Conservation (phyloP, 2,113 vertebrate genomes). For the Phyllostomus discolor region DNA sequence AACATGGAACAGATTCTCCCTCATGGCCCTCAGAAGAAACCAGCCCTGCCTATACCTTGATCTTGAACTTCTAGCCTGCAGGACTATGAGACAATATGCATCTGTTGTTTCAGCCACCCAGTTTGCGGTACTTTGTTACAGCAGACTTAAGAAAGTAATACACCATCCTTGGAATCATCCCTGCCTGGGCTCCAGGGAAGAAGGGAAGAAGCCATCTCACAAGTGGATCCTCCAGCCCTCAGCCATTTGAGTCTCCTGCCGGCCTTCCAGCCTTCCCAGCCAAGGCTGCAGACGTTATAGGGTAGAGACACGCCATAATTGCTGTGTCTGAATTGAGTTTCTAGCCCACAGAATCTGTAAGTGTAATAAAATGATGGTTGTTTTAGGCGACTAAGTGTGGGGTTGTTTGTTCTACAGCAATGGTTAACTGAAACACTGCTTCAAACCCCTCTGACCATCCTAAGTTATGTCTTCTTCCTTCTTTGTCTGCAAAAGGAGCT, state of each 20-base stretch:
- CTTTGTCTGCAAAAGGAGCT: background rate
- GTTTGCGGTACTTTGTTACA: background rate
- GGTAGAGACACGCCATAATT: fast-evolving
- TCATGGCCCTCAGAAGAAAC: background rate
- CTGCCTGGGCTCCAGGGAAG: background rate
- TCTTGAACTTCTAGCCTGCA: background rate
- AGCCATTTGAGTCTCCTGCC: background rate
- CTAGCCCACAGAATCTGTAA: background rate
- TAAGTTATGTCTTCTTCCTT: background rate
- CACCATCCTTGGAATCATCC: background rate
- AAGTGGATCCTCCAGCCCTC: background rate
- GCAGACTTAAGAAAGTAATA: background rate
- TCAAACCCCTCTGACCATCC: background rate
- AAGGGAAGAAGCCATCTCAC: background rate
- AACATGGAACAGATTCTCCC: background rate
- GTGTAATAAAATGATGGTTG: background rate
- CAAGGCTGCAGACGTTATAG: background rate
- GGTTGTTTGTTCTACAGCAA: background rate
- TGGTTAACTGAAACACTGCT: background rate
- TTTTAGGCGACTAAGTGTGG: background rate
- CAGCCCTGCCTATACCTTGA: background rate
- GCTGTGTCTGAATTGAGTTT: background rate
- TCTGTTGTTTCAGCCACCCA: background rate
- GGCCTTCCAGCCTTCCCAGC: background rate
- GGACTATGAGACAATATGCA: background rate